Conservation (phyloP, 2,113 vertebrate genomes). For the Sclerurus mexicanus region DNA sequence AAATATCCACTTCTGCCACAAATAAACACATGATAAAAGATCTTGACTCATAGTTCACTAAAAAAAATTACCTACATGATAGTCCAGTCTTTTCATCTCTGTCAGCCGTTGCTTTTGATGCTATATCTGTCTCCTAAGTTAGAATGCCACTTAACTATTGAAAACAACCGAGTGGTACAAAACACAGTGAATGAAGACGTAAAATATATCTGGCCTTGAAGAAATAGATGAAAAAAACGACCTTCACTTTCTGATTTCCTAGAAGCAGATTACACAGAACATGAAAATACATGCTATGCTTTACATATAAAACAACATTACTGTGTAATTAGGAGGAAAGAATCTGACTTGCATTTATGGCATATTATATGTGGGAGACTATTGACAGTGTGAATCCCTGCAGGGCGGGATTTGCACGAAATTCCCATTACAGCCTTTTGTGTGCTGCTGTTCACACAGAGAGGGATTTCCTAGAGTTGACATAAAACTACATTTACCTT, state of each 20-base stretch:
- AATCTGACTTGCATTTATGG: conserved; percentile 1
- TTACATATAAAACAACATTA: neutral
- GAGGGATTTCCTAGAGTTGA: conserved; percentile 1
- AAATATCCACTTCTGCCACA: neutral
- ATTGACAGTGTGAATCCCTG: conserved; percentile 7
- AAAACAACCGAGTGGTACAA: neutral
- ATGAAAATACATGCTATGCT: neutral
- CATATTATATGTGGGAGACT: neutral
- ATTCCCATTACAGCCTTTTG: conserved; percentile 30
- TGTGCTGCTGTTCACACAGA: neutral
- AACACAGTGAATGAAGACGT: neutral
- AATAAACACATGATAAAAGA: neutral
- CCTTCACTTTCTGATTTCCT: neutral
- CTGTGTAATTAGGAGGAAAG: neutral
- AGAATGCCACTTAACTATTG: neutral
- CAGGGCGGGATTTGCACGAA: conserved; percentile 54
- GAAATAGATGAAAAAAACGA: neutral
- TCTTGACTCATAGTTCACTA: neutral
- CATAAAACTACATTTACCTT: conserved; percentile 29
- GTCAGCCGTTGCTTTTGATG: neutral
- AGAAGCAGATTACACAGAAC: neutral
- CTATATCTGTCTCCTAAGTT: neutral
- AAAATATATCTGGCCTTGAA: neutral
- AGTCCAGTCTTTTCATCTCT: neutral
- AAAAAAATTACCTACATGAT: neutral